phyloP scores from a whole-genome alignment of 2,888 invertebrate genomes.

The Spodoptera exigua region DNA sequence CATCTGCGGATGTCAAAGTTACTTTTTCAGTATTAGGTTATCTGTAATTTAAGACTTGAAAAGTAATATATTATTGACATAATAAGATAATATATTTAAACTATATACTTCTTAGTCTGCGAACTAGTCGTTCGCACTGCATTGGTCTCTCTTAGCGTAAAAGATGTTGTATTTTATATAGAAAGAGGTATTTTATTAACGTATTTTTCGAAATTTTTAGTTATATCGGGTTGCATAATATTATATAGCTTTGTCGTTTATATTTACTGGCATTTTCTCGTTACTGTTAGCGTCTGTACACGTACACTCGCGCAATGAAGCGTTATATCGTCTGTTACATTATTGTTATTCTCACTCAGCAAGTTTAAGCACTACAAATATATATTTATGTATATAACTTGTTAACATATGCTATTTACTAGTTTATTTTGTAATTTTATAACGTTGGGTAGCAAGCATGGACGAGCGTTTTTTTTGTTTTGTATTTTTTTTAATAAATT shows the following conservation, averaged over 20 bases:
- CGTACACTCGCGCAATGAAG: slow-evolving; percentile 58
- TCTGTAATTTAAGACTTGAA: slow-evolving; percentile 80
- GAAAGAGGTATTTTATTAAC: slow-evolving; percentile 67
- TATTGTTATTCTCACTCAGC: slow-evolving; percentile 65
- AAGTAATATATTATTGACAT: slow-evolving; percentile 77
- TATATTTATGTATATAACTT: slow-evolving; percentile 77
- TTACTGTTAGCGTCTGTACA: slow-evolving; percentile 53
- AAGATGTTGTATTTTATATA: slow-evolving; percentile 77
- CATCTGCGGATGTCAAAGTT: slow-evolving; percentile 70
- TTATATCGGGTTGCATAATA: slow-evolving; percentile 68
- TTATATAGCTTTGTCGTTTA: slow-evolving; percentile 56
- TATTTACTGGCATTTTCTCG: slow-evolving; percentile 69
- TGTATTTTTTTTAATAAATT: slow-evolving; percentile 85
- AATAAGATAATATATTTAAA: slow-evolving; percentile 63
- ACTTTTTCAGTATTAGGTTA: slow-evolving; percentile 87
- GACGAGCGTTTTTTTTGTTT: slow-evolving; percentile 78
- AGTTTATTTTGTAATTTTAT: slow-evolving; percentile 79
- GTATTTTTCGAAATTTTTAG: slow-evolving; percentile 80
- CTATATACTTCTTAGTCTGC: slow-evolving; percentile 63
- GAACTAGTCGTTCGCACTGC: slow-evolving; percentile 59
- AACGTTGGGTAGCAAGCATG: slow-evolving; percentile 80
- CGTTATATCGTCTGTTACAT: slow-evolving; percentile 56
- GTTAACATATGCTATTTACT: slow-evolving; percentile 78
- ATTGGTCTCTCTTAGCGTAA: slow-evolving; percentile 75
- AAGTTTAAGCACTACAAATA: slow-evolving; percentile 67